Conservation (phyloP, 2,113 vertebrate genomes). For the Opisthocomus hoazin region DNA sequence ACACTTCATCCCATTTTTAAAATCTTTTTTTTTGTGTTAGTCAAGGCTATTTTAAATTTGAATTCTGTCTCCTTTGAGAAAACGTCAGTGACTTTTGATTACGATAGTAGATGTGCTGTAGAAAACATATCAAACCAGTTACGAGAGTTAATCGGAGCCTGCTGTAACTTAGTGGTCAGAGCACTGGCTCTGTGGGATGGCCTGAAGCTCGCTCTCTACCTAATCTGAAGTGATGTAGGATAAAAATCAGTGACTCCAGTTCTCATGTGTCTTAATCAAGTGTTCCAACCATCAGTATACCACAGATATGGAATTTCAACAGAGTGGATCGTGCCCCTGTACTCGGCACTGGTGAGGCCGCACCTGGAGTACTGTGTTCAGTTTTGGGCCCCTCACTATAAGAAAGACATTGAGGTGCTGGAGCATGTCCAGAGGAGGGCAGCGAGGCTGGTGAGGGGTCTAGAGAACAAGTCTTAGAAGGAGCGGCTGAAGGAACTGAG, state of each 20-base stretch:
- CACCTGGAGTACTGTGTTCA: too few species aligned
- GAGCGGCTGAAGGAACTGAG: too few species aligned
- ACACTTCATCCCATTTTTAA: neutral
- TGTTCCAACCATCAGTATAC: neutral
- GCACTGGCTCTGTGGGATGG: rapidly evolving
- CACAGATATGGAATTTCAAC: neutral
- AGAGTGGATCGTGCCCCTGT: too few species aligned
- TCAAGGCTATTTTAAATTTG: neutral
- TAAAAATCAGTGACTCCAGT: neutral
- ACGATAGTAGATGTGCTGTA: neutral
- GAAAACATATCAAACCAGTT: neutral
- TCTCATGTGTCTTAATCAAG: neutral
- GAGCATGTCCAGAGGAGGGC: too few species aligned
- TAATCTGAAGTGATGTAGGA: neutral
- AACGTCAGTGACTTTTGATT: neutral
- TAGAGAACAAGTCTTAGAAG: too few species aligned
- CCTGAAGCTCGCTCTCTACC: neutral
- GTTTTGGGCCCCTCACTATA: too few species aligned
- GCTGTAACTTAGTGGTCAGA: neutral
- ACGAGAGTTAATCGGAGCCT: neutral
- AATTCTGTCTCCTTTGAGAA: neutral
- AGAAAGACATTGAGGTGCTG: too few species aligned
- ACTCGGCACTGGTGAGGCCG: too few species aligned
- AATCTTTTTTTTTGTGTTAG: neutral
- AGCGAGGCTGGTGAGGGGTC: too few species aligned